phyloP scores from a whole-genome alignment of 2,113 vertebrate species.

The Limanda limanda region DNA sequence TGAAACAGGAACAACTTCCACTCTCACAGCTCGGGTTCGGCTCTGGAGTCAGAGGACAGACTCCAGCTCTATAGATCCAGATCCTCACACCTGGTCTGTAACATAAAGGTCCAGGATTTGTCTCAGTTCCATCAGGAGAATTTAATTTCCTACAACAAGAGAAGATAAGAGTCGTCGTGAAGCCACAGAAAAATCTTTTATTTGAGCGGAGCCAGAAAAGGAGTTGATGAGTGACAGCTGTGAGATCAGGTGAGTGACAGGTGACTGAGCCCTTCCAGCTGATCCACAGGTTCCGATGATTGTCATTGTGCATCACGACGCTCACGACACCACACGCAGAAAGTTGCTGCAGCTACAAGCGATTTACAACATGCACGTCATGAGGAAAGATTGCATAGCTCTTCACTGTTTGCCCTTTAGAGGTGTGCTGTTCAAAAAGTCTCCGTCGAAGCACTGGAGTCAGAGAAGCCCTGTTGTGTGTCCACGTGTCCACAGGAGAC shows the following conservation, averaged over 20 bases:
- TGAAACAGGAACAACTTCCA: too few species aligned
- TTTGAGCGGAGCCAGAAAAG: slow-evolving; percentile 59
- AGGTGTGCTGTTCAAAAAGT: slow-evolving; percentile 75
- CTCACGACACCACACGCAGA: slow-evolving; percentile 70
- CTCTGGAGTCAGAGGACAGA: too few species aligned
- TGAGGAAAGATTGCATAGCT: slow-evolving; percentile 87
- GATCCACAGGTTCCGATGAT: slow-evolving; percentile 87
- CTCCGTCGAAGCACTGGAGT: slow-evolving; percentile 54
- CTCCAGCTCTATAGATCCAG: too few species aligned
- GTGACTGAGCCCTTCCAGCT: slow-evolving; percentile 86
- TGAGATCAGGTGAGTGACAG: slow-evolving; percentile 56
- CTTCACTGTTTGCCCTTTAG: slow-evolving; percentile 71
- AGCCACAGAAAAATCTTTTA: too few species aligned
- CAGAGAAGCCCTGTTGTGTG: slow-evolving; percentile 46
- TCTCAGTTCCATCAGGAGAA: not conserved
- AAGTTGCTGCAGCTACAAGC: slow-evolving; percentile 61
- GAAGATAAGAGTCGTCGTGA: not conserved
- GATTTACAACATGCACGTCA: slow-evolving; percentile 79
- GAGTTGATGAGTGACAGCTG: not conserved
- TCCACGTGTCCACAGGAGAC: not conserved
- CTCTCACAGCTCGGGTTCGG: too few species aligned
- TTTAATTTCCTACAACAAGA: not conserved
- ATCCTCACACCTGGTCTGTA: too few species aligned
- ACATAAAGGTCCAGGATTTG: not conserved
- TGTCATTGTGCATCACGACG: slow-evolving; percentile 85